Base-by-base conservation (phyloP, 1,140 invertebrate genomes). In the Tetragonula clypearis region DNA sequence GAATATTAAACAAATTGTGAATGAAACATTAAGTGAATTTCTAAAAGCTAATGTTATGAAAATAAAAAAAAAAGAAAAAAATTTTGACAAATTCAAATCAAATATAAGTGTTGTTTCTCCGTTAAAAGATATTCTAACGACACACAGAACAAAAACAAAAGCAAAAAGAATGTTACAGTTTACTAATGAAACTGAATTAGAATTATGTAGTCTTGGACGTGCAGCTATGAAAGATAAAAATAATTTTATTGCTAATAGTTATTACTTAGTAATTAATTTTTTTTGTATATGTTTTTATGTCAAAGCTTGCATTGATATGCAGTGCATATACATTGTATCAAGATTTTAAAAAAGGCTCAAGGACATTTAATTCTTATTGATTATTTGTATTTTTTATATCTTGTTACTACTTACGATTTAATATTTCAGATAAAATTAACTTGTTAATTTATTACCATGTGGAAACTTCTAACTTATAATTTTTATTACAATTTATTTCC, bases 171-270 rank as follows among this genome's bases (percentile, higher is more conserved):
- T 83, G 68, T 85, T 95, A 62, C 85, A 90, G 11, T 83, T 96
- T 21, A 87, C 87, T 5, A 93, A 93, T 79, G 89, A 95, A 56
- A 96, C 95, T 12, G 92, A 95, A 72, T 94, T 97, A 35, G 94
- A 95, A 78, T 95, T 98, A 30, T 98, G 96, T 87, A 95, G 95
- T 87, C 95, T 98, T 26, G 98, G 98, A 56, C 96, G 94, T 91
- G 98, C 98, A 30, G 97, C 98, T 58, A 97, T 98, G 90, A 98
- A 98, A 96, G 98, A 97, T 97, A 94, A 56, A 56, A 71, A 82
- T 84, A 73, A 75, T 68, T 60, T 74, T 9, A 53, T 73, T 58
- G 56, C 41, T 78, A 55, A 71, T 49, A 49, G 6, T 11, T 49
- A 49, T 17, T 11, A 60, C 69, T 82, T 56, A 72, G 53, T 74